These are phyloP conservation scores for Microtus montanus DNA, from an alignment of 2,113 vertebrate genomes.

Conservation along the genomic window DNA sequence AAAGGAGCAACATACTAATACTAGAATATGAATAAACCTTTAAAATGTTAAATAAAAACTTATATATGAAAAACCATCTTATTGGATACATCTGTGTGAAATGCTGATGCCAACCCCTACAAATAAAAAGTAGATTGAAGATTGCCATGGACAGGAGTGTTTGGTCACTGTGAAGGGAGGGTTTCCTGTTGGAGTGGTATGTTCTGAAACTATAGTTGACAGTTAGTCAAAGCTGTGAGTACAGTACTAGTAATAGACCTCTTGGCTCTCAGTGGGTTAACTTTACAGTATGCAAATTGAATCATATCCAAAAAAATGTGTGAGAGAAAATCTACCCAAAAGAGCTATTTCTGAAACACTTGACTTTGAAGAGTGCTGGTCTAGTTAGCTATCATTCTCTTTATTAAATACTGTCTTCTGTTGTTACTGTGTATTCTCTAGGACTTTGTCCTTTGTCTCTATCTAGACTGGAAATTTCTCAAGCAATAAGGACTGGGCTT, in stretches of 20 bases:
- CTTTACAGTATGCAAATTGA: neutral
- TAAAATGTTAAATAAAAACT: neutral
- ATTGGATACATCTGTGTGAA: neutral
- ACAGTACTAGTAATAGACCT: neutral
- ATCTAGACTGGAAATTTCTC: accelerated
- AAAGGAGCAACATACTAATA: neutral
- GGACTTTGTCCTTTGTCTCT: neutral
- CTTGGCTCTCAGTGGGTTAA: neutral
- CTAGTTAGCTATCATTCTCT: neutral
- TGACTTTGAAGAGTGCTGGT: neutral
- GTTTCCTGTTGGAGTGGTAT: neutral
- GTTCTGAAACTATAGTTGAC: neutral
- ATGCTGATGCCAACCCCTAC: neutral
- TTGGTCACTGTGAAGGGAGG: neutral
- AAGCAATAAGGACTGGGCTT: neutral
- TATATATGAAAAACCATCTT: neutral
- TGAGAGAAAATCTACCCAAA: neutral
- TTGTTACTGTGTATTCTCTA: neutral
- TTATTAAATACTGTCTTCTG: neutral
- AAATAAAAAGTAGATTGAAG: neutral
- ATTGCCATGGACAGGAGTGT: neutral
- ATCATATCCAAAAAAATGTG: neutral
- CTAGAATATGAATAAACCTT: neutral
- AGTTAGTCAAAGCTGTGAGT: neutral
- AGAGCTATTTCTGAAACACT: neutral